phyloP scores from a whole-genome alignment of 2,113 vertebrate genomes.

The Mandrillus leucophaeus region DNA sequence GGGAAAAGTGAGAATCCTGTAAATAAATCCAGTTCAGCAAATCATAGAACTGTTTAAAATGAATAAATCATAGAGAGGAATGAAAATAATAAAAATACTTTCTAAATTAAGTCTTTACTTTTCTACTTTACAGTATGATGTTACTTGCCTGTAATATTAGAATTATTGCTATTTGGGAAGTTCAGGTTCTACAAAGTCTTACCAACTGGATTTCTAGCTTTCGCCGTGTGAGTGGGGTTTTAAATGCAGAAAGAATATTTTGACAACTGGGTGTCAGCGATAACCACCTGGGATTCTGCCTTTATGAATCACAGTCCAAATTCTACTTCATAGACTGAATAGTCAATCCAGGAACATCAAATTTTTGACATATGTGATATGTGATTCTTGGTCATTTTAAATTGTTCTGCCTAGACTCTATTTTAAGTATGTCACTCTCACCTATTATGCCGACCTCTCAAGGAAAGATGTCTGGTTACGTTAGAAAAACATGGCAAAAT shows the following conservation, averaged over 20 bases:
- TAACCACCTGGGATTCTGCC: conserved; percentile 68
- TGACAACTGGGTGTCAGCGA: conserved; percentile 47
- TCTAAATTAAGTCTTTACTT: not conserved
- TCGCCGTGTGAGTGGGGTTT: conserved; percentile 49
- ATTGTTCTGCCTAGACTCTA: not conserved
- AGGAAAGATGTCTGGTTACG: not conserved
- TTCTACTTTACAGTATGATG: not conserved
- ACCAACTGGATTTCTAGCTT: conserved; percentile 44
- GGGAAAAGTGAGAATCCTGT: not conserved
- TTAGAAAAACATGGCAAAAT: conserved; percentile 45
- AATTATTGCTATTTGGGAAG: conserved; percentile 63
- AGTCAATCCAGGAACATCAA: conserved; percentile 45
- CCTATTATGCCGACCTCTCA: not conserved
- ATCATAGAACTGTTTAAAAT: not conserved
- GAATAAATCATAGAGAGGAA: not conserved
- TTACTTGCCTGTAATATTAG: not conserved
- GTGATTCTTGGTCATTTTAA: not conserved
- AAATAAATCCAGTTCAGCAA: not conserved
- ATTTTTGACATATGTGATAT: conserved; percentile 25
- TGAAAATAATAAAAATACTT: not conserved
- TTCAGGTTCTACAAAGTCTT: conserved; percentile 23
- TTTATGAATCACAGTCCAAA: conserved; percentile 66
- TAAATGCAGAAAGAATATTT: conserved; percentile 60
- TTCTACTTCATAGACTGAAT: conserved; percentile 48
- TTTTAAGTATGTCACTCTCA: conserved; percentile 34